phyloP scores from a whole-genome alignment of 2,888 invertebrate species.

The Hedya salicella region DNA sequence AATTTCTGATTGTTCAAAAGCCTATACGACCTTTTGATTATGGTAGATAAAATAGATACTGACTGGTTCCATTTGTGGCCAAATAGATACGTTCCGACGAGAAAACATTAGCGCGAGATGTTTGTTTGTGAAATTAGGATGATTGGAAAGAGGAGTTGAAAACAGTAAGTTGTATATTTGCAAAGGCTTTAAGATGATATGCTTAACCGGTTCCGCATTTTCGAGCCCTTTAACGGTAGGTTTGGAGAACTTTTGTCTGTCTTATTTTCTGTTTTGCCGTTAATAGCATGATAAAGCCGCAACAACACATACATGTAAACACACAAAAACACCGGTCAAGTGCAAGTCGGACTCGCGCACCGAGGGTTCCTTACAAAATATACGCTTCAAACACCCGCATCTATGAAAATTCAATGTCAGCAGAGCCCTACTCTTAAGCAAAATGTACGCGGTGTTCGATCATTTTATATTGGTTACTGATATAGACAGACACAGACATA shows the following conservation, averaged over 20 bases:
- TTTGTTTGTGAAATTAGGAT: conserved; percentile 32
- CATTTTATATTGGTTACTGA: too few relatives aligned
- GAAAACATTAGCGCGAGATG: conserved; percentile 22
- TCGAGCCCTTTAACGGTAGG: not conserved
- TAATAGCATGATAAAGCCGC: too few relatives aligned
- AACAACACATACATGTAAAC: too few relatives aligned
- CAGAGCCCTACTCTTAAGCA: too few relatives aligned
- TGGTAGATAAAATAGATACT: conserved; percentile 3
- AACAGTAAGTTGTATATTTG: conserved; percentile 16
- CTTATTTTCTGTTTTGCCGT: too few relatives aligned
- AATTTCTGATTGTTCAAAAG: not conserved
- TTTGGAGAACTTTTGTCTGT: not conserved
- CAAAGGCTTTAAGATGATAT: conserved; percentile 1
- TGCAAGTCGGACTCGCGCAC: too few relatives aligned
- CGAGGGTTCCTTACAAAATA: too few relatives aligned
- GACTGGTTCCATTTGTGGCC: conserved; percentile 40
- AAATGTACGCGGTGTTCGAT: too few relatives aligned
- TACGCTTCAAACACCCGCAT: too few relatives aligned
- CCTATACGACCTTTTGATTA: conserved; percentile 9
- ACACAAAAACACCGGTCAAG: too few relatives aligned
- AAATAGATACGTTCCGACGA: conserved; percentile 31
- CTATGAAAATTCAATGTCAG: too few relatives aligned
- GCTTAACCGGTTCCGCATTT: not conserved
- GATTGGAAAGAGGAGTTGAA: conserved; percentile 2
- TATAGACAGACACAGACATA: too few relatives aligned